These are phyloP conservation scores for Engystomops pustulosus DNA, from an alignment of 2,113 vertebrate species.

Conservation along the genomic window DNA sequence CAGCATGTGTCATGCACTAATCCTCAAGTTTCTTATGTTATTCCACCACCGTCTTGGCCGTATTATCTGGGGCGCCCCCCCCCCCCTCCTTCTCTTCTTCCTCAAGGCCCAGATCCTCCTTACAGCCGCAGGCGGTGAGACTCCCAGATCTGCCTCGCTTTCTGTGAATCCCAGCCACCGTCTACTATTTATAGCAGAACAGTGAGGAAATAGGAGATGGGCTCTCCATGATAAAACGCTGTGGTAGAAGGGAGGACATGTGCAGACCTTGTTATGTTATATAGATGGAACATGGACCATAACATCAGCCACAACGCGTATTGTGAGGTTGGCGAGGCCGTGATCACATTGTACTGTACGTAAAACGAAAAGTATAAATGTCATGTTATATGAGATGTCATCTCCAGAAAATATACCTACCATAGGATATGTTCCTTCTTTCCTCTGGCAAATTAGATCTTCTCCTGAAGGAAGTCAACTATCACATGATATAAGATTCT, in stretches of 20 bases:
- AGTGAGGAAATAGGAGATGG: constrained; percentile 29
- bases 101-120: neutral
- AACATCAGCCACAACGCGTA: no score
- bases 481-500: no score
- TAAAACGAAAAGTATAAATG: no score
- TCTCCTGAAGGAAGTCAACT: no score
- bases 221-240: constrained; percentile 32
- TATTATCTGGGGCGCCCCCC: neutral
- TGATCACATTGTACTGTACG: no score
- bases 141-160: neutral
- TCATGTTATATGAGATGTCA: no score
- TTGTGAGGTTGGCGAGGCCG: no score
- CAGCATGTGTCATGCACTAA: neutral
- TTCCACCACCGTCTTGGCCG: neutral
- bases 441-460: no score
- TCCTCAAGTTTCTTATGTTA: neutral
- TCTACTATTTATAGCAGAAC: constrained; percentile 44
- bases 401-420: no score
- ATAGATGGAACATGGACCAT: neutral
- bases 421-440: no score
- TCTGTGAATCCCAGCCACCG: neutral
- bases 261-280: neutral
- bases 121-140: neutral
- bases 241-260: neutral
- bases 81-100: neutral